Conservation (phyloP, 2,888 invertebrate species). For the Nebria brevicollis region DNA sequence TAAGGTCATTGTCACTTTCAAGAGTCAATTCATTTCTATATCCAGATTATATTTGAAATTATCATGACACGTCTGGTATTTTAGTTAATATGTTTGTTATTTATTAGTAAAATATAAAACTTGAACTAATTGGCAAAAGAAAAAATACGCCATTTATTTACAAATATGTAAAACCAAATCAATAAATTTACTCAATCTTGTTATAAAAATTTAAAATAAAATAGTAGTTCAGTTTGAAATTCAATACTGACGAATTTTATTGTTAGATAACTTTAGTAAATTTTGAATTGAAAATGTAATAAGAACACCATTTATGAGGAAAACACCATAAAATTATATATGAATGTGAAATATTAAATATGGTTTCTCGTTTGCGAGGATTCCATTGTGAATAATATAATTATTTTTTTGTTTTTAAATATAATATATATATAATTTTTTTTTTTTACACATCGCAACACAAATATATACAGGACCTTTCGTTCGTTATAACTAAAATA, state of each 20-base stretch:
- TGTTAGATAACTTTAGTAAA: not conserved
- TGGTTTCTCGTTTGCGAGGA: slow-evolving; percentile 15
- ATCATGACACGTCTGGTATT: too few relatives aligned
- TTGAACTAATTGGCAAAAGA: too few relatives aligned
- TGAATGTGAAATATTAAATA: not conserved
- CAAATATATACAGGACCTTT: slow-evolving; percentile 46
- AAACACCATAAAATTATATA: not conserved
- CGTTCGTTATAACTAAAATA: slow-evolving; percentile 47
- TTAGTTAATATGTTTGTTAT: too few relatives aligned
- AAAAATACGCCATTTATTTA: too few relatives aligned
- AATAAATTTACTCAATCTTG: too few relatives aligned
- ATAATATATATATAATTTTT: slow-evolving; percentile 25
- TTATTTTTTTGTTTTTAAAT: slow-evolving; percentile 37
- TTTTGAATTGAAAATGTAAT: slow-evolving; percentile 17
- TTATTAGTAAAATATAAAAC: too few relatives aligned
- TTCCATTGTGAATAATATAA: slow-evolving; percentile 7
- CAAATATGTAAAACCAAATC: too few relatives aligned
- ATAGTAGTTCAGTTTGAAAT: not conserved
- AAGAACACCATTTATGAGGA: not conserved
- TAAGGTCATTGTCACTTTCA: not conserved
- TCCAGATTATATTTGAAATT: not conserved
- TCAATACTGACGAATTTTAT: not conserved
- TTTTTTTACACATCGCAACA: slow-evolving; percentile 42
- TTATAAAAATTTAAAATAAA: not conserved
- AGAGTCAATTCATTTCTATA: not conserved